A percentile compares a stretch with the other conserved stretches of the same genome.
Conservation (phyloP, 2,888 invertebrate genomes). For the Cabera pusaria region DNA sequence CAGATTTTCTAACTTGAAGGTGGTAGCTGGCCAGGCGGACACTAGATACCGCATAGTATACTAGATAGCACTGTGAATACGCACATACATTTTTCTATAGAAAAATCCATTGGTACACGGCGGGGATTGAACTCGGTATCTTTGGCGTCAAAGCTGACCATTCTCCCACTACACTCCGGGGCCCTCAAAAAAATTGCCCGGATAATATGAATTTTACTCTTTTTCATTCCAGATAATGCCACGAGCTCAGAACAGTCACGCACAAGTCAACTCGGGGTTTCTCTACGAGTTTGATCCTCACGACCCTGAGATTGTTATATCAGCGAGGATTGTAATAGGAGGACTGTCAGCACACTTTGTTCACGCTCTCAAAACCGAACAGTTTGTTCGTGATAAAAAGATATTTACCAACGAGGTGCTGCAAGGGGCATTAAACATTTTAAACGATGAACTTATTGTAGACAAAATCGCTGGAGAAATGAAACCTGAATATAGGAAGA, state of each 20-base stretch:
- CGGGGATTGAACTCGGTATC: too few relatives aligned
- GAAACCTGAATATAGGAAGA: constrained; percentile 82
- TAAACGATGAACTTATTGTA: constrained; percentile 78
- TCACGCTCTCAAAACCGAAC: constrained; percentile 85
- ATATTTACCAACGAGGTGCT: constrained; percentile 73
- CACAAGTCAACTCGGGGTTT: constrained; percentile 90
- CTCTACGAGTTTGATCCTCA: constrained; percentile 78
- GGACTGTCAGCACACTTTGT: constrained; percentile 77
- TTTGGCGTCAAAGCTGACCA: too few relatives aligned
- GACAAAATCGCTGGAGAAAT: constrained; percentile 79
- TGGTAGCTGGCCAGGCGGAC: too few relatives aligned
- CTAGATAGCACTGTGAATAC: too few relatives aligned
- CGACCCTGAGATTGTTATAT: constrained; percentile 45
- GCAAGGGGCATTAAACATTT: constrained; percentile 74
- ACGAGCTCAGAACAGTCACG: constrained; percentile 88
- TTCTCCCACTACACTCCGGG: too few relatives aligned
- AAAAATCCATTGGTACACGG: too few relatives aligned
- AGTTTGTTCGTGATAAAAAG: constrained; percentile 54
- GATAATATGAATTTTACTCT: too few relatives aligned
- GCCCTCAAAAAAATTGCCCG: too few relatives aligned
- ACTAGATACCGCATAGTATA: too few relatives aligned
- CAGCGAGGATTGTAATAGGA: constrained; percentile 85
- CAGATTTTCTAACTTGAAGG: too few relatives aligned
- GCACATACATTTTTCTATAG: too few relatives aligned
- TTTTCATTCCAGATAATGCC: constrained; percentile 88